These are phyloP conservation scores for Chymomyza fuscimana DNA, from an alignment of 2,888 invertebrate species.

Conservation along the genomic window DNA sequence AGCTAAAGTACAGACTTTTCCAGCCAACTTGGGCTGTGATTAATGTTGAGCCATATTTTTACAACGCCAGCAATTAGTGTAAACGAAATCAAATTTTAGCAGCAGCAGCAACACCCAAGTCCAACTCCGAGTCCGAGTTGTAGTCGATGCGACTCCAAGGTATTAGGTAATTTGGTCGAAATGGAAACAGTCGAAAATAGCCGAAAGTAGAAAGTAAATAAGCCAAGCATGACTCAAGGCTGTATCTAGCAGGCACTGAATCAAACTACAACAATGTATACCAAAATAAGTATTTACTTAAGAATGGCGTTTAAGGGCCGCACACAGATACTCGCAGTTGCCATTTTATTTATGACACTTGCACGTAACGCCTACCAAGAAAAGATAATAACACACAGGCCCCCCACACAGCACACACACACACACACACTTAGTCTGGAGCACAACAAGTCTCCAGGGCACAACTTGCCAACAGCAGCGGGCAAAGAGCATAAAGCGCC, in stretches of 20 bases:
- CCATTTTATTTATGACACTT: constrained; percentile 73
- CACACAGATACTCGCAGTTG: constrained; percentile 36
- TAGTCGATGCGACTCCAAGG: constrained; percentile 8
- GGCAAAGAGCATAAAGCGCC: constrained; percentile 64
- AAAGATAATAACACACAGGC: constrained; percentile 60
- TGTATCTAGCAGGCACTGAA: constrained; percentile 16
- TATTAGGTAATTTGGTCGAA: constrained; percentile 42
- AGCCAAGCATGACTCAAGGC: constrained; percentile 7
- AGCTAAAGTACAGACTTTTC: background rate
- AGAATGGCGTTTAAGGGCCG: constrained; percentile 62
- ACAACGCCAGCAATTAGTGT: constrained; percentile 62
- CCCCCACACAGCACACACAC: constrained; percentile 23
- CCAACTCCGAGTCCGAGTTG: background rate
- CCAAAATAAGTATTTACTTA: constrained; percentile 44
- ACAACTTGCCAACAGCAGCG: constrained; percentile 66
- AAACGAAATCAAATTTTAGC: constrained; percentile 68
- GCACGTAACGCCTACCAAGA: constrained; percentile 64
- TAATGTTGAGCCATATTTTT: constrained; percentile 60
- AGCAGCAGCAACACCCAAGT: constrained; percentile 28
- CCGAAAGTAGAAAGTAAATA: constrained; percentile 17
- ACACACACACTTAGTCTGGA: constrained; percentile 46
- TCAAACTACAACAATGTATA: constrained; percentile 19
- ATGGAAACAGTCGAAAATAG: constrained; percentile 20
- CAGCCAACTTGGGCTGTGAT: constrained; percentile 45
- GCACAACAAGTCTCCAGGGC: constrained; percentile 67